Evolutionary conservation across 1,140 invertebrate species (phyloP).

Genomic region (Cheumatopsyche charites): DNA sequence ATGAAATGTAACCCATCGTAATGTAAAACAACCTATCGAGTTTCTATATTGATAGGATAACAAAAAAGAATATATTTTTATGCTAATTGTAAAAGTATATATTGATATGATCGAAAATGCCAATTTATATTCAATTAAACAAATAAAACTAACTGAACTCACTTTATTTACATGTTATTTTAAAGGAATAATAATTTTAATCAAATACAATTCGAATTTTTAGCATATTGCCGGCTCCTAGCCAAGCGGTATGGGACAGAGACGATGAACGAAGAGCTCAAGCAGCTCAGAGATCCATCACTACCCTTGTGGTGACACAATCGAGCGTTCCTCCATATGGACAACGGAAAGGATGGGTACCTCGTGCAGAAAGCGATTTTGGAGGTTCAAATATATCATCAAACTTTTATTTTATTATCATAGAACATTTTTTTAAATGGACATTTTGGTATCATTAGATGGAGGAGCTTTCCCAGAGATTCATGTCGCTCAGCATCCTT

Average conservation of each 20-base stretch:
- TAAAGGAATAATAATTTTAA: too few relatives aligned
- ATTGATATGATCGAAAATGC: too few relatives aligned
- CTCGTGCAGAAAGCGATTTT: constrained; percentile 82
- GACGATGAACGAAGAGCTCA: constrained; percentile 82
- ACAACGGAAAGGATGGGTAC: constrained; percentile 93
- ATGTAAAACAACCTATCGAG: too few relatives aligned
- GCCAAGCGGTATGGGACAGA: constrained; percentile 83
- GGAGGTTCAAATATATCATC: constrained; percentile 62
- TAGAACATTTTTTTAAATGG: too few relatives aligned
- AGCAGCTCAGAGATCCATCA: constrained; percentile 65
- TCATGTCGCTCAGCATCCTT: constrained; percentile 94
- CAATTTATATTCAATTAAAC: too few relatives aligned
- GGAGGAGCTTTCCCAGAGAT: constrained; percentile 99
- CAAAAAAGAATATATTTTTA: too few relatives aligned
- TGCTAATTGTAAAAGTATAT: too few relatives aligned
- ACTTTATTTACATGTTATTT: too few relatives aligned
- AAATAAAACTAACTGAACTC: too few relatives aligned
- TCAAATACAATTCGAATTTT: constrained; percentile 42
- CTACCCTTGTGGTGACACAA: constrained; percentile 79
- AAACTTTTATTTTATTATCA: too few relatives aligned
- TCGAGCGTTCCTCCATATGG: constrained; percentile 95
- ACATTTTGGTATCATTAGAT: constrained; percentile 71
- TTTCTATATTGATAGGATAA: too few relatives aligned
- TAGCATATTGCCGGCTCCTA: constrained; percentile 82
- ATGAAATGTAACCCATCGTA: too few relatives aligned